These are phyloP conservation scores for Leucozona laternaria DNA, from an alignment of 2,888 invertebrate species.

Conservation along the genomic window DNA sequence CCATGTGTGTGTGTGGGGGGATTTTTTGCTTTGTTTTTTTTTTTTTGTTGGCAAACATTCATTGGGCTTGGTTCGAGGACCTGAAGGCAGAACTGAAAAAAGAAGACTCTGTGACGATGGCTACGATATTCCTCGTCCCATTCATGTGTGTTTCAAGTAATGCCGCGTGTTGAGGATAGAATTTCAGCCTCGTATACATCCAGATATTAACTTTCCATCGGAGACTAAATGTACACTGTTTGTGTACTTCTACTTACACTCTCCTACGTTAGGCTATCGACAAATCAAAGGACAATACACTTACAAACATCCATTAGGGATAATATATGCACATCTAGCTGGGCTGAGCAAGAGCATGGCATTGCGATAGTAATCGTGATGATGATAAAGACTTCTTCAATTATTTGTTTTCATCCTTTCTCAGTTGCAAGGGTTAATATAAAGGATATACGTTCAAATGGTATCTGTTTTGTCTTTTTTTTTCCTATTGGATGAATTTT, in stretches of 20 bases:
- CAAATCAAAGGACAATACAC: not conserved
- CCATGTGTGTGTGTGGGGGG: not conserved
- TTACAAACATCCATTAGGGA: slow-evolving; percentile 30
- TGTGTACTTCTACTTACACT: not conserved
- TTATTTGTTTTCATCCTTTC: slow-evolving; percentile 35
- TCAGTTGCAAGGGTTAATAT: slow-evolving; percentile 10
- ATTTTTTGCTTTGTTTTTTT: not conserved
- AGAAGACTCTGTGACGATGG: slow-evolving; percentile 38
- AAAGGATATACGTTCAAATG: slow-evolving; percentile 15
- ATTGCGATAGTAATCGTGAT: slow-evolving; percentile 39
- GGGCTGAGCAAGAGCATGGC: too few species aligned
- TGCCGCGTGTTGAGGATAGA: slow-evolving; percentile 43
- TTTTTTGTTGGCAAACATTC: slow-evolving; percentile 28
- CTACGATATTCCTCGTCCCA: slow-evolving; percentile 21
- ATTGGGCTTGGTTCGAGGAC: slow-evolving; percentile 26
- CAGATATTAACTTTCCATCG: slow-evolving; percentile 29
- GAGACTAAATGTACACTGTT: slow-evolving; percentile 9
- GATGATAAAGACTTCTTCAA: slow-evolving; percentile 45
- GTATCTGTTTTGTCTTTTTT: not conserved
- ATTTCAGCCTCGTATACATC: slow-evolving; percentile 32
- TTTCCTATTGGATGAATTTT: not conserved
- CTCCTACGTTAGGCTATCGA: not conserved
- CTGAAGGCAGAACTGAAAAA: slow-evolving; percentile 45
- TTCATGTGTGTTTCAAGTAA: slow-evolving; percentile 15
- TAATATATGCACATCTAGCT: slow-evolving; percentile 64